Base-by-base conservation (phyloP, 2,888 invertebrate species). In the Dicyrtoma fusca region DNA sequence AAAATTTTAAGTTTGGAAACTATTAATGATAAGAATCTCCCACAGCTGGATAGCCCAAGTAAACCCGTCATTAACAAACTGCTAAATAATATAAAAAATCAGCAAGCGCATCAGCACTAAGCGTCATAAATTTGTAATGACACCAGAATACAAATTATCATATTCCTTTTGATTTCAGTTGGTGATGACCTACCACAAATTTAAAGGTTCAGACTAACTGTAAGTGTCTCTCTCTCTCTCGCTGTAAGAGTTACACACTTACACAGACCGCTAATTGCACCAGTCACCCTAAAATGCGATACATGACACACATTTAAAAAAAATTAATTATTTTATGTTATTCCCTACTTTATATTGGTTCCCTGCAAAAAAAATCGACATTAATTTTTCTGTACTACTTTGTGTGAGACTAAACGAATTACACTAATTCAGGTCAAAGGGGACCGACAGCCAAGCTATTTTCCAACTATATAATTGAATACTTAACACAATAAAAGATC, bases 241-340 rank as follows among this genome's bases (percentile, higher is more conserved):
- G 3, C 2, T 55, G 11, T 19, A 19, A 55, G 21, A 55, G 17
- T 19, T 17, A 11, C 23, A 25, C 57, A 55, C 2, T 19, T 17
- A 11, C 23, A 25, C 57, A 57, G 25, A 25, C 25, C 57, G 53
- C 57, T 57, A 57, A 57, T 57, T 57, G 25, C 57, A 57, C 57
- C 57, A 57, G 57, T 14, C 57, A 57, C 57, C 57, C 8, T 21
- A 14, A 25, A 21, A 25, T 25, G 25, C 14, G 13, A 17, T 26
- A 5, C 21, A 26, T 25, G 25, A 25, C 14, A 23, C 4, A 11
- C 4, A 6, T 49, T 57, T 25, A 25, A 23, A 10, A 57, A n/a
- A n/a, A 26, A 57, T 25, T 25, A 57, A 25, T 57, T 57, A 26
- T 57, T 21, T 1, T 25, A 10, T 26, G 25, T 13, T 14, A 25